These are phyloP conservation scores for Stegodyphus dumicola DNA, from an alignment of 1,140 invertebrate genomes.

Conservation along the genomic window DNA sequence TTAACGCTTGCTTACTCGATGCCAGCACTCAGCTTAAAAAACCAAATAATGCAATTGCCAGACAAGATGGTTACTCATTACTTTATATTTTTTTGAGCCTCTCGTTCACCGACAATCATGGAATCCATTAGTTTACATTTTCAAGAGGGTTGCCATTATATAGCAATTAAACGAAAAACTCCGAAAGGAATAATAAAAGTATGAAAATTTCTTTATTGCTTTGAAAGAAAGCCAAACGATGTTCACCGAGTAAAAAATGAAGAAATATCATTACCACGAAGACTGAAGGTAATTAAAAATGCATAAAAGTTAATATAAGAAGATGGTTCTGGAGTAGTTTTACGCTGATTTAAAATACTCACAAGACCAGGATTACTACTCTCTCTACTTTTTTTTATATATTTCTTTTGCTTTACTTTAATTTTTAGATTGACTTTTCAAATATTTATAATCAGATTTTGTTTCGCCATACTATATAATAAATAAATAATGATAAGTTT, in stretches of 20 bases:
- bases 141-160: background rate
- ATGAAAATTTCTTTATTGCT: background rate
- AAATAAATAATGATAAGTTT: too few species aligned
- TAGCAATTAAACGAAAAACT: conserved; percentile 1
- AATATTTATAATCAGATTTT: too few species aligned
- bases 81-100: background rate
- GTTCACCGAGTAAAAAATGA: background rate
- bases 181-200: conserved; percentile 12
- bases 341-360: too few species aligned
- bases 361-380: too few species aligned
- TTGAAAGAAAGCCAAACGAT: background rate
- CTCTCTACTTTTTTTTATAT: too few species aligned
- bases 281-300: background rate
- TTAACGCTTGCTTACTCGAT: background rate
- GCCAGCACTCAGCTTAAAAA: background rate
- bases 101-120: background rate
- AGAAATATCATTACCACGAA: too few species aligned
- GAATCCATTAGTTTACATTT: conserved; percentile 6
- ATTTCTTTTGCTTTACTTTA: too few species aligned
- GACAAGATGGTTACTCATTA: background rate
- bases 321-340: background rate
- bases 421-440: too few species aligned
- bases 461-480: too few species aligned
- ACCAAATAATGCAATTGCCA: conserved; percentile 5
- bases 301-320: background rate